A percentile compares a stretch with the other conserved stretches of the same genome.
Evolutionary conservation across 2,888 invertebrate species (phyloP).

Genomic region (Nowickia ferox): DNA sequence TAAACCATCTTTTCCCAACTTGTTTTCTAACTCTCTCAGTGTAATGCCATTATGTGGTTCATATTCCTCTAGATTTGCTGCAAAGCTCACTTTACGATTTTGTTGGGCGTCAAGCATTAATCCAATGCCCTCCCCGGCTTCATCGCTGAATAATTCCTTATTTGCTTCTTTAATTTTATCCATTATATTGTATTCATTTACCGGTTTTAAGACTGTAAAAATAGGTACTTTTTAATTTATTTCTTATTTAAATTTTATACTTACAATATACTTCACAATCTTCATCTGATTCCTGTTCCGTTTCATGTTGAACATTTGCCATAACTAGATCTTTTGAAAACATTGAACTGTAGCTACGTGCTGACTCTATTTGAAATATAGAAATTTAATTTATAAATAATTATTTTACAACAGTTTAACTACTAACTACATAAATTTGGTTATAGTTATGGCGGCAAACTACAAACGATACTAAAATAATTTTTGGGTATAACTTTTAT

Average conservation of each 20-base stretch:
- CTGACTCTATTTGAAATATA: slow-evolving; percentile 46
- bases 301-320: slow-evolving; percentile 77
- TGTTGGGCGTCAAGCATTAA: slow-evolving; percentile 17
- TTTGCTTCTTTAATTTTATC: slow-evolving; percentile 85
- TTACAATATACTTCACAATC: slow-evolving; percentile 83
- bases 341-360: slow-evolving; percentile 43
- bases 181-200: slow-evolving; percentile 85
- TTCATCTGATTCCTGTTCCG: slow-evolving; percentile 82
- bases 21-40: slow-evolving; percentile 52
- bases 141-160: slow-evolving; percentile 81
- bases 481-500: no score
- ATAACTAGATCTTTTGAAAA: slow-evolving; percentile 39
- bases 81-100: slow-evolving; percentile 84
- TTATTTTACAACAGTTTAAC: neutral
- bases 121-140: slow-evolving; percentile 57
- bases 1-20: slow-evolving; percentile 27
- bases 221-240: neutral
- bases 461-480: neutral
- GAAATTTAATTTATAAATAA: slow-evolving; percentile 40
- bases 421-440: neutral
- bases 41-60: slow-evolving; percentile 80
- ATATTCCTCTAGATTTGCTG: slow-evolving; percentile 83
- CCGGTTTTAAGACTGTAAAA: slow-evolving; percentile 80
- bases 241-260: slow-evolving; percentile 70
- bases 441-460: slow-evolving; percentile 14